phyloP scores from a whole-genome alignment of 2,113 vertebrate genomes.

The Morone chrysops region DNA sequence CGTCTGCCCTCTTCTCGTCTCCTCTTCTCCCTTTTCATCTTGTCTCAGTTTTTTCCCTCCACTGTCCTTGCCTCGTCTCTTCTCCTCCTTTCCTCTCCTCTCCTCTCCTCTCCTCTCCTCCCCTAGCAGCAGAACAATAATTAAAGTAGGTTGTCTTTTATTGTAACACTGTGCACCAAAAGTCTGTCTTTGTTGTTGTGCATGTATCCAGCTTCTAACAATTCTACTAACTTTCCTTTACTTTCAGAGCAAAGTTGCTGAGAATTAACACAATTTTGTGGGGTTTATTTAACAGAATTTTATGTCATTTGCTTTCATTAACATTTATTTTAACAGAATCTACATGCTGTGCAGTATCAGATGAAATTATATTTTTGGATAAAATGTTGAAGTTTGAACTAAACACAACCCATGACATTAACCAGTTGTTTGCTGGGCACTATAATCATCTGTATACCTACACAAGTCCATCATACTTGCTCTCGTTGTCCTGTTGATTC shows the following conservation, averaged over 20 bases:
- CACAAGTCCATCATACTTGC: not conserved
- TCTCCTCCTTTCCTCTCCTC: not conserved
- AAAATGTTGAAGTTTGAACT: conserved; percentile 36
- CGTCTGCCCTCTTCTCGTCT: not conserved
- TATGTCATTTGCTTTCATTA: not conserved
- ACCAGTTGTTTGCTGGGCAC: not conserved
- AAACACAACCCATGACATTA: conserved; percentile 10
- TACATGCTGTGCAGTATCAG: not conserved
- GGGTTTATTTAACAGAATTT: not conserved
- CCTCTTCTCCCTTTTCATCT: not conserved
- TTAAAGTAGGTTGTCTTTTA: conserved; percentile 23
- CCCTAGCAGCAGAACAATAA: conserved; percentile 15
- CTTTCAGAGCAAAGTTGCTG: conserved; percentile 42
- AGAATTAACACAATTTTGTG: not conserved
- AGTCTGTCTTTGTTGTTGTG: conserved; percentile 1
- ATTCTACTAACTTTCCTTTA: not conserved
- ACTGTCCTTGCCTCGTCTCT: not conserved
- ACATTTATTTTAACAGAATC: not conserved
- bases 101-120: not conserved
- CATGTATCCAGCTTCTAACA: conserved; percentile 36
- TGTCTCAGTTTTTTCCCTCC: not conserved
- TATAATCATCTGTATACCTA: not conserved
- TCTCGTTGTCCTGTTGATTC: conserved; percentile 16
- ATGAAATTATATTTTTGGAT: not conserved
- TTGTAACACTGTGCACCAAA: not conserved